Conservation (phyloP, 2,113 vertebrate species). For the Syngnathus typhle region DNA sequence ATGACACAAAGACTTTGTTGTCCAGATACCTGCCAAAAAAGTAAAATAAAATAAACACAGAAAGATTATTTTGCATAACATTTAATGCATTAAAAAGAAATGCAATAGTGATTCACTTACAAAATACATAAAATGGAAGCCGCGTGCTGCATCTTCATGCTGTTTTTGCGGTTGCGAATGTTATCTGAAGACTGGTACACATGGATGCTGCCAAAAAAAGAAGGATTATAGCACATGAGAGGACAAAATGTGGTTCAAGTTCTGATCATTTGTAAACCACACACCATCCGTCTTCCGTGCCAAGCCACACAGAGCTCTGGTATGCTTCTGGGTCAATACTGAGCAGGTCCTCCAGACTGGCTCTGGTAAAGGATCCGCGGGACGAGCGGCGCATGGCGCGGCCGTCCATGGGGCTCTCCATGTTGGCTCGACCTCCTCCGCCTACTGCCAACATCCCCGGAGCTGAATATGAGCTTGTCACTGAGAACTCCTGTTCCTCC, state of each 20-base stretch:
- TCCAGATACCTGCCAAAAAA: conserved; percentile 79
- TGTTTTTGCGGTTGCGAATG: conserved; percentile 97
- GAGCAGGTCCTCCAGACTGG: conserved; percentile 92
- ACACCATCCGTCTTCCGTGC: conserved; percentile 95
- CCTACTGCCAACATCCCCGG: conserved; percentile 42
- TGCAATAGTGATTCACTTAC: conserved; percentile 70
- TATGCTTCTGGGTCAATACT: conserved; percentile 91
- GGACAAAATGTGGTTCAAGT: not conserved
- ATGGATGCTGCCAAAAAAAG: conserved; percentile 79
- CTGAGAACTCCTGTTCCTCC: conserved; percentile 91
- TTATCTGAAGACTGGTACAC: conserved; percentile 98
- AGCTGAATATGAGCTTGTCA: conserved; percentile 68
- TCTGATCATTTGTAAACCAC: conserved; percentile 18
- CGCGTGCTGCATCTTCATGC: conserved; percentile 95
- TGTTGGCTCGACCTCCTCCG: conserved; percentile 53
- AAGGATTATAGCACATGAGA: not conserved
- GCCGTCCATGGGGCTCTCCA: conserved; percentile 82
- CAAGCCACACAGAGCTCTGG: conserved; percentile 97
- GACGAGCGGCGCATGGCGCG: conserved; percentile 88
- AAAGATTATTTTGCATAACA: too few relatives aligned
- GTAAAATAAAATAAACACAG: too few relatives aligned
- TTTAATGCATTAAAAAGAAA: not conserved
- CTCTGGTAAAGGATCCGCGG: conserved; percentile 87
- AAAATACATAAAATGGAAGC: conserved; percentile 88
- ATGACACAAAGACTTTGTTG: conserved; percentile 94